phyloP scores from a whole-genome alignment of 2,888 invertebrate species.

The Drosophila mimica region DNA sequence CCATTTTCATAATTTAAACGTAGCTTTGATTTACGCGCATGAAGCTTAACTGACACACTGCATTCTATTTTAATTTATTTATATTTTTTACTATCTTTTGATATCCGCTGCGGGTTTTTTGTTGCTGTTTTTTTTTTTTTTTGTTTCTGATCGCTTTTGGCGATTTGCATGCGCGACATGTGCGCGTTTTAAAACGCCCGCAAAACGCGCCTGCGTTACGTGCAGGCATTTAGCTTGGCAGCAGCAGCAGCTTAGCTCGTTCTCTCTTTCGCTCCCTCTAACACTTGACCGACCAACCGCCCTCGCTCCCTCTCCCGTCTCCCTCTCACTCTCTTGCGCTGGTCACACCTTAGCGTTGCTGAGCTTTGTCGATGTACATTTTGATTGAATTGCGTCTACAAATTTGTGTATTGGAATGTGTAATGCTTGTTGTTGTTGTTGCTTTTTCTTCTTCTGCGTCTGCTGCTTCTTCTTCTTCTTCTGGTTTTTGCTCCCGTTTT shows the following conservation, averaged over 20 bases:
- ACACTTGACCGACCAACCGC: neutral
- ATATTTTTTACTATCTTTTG: slow-evolving; percentile 4
- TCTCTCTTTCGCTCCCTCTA: neutral
- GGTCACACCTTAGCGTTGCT: slow-evolving; percentile 47
- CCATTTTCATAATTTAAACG: slow-evolving; percentile 25
- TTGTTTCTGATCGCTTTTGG: slow-evolving; percentile 13
- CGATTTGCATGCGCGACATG: slow-evolving; percentile 34
- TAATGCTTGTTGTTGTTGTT: slow-evolving; percentile 23
- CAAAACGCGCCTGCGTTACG: slow-evolving; percentile 54
- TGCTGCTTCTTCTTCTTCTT: neutral
- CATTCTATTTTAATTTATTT: slow-evolving; percentile 17
- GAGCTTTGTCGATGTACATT: slow-evolving; percentile 38
- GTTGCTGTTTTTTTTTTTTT: slow-evolving; percentile 3
- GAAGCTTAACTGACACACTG: slow-evolving; percentile 47
- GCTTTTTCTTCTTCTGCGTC: neutral
- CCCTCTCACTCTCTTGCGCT: neutral
- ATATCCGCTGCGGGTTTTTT: slow-evolving; percentile 6
- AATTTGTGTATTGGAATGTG: slow-evolving; percentile 47
- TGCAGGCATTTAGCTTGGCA: slow-evolving; percentile 66
- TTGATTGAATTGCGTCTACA: slow-evolving; percentile 62
- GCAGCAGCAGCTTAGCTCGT: neutral
- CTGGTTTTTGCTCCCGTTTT: slow-evolving; percentile 26
- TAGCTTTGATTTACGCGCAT: slow-evolving; percentile 28
- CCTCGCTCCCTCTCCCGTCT: neutral
- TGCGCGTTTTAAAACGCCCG: slow-evolving; percentile 56